Conservation (phyloP, 2,888 invertebrate species). For the Ophion ellenae region DNA sequence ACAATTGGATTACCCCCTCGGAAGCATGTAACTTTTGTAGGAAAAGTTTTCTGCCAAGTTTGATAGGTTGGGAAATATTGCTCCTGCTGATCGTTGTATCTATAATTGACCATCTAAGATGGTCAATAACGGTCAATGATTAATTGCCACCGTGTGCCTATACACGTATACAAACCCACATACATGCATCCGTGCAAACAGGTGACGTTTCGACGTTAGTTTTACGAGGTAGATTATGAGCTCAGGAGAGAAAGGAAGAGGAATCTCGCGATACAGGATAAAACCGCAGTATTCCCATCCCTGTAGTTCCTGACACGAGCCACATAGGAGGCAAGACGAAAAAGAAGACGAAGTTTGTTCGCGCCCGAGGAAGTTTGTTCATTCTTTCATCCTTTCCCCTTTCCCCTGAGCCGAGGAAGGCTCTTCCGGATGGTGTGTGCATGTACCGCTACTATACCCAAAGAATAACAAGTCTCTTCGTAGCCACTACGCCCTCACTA, state of each 20-base stretch:
- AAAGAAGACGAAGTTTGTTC: constrained; percentile 61
- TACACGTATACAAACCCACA: neutral
- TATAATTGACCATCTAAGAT: neutral
- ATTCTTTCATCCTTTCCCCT: constrained; percentile 59
- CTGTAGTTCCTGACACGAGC: constrained; percentile 1
- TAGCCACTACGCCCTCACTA: constrained; percentile 35
- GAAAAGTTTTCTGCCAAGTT: too few species aligned
- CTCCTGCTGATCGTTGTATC: too few species aligned
- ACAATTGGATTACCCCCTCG: too few species aligned
- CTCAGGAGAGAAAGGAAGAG: constrained; percentile 25
- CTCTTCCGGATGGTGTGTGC: constrained; percentile 16
- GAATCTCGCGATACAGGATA: constrained; percentile 14
- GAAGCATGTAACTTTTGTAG: too few species aligned
- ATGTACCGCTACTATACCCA: constrained; percentile 25
- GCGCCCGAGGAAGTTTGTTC: constrained; percentile 58
- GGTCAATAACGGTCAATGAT: neutral
- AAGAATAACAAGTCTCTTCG: constrained; percentile 60
- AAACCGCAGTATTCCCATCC: neutral
- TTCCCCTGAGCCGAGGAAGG: constrained; percentile 44
- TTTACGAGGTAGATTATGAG: constrained; percentile 58
- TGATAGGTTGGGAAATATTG: too few species aligned
- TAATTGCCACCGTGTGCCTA: neutral
- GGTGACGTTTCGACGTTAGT: constrained; percentile 16
- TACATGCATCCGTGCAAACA: constrained; percentile 39
- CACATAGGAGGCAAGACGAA: constrained; percentile 27